Base-by-base conservation (phyloP, 2,797 vertebrate genomes). In the Parauchenoglanis ngamensis region DNA sequence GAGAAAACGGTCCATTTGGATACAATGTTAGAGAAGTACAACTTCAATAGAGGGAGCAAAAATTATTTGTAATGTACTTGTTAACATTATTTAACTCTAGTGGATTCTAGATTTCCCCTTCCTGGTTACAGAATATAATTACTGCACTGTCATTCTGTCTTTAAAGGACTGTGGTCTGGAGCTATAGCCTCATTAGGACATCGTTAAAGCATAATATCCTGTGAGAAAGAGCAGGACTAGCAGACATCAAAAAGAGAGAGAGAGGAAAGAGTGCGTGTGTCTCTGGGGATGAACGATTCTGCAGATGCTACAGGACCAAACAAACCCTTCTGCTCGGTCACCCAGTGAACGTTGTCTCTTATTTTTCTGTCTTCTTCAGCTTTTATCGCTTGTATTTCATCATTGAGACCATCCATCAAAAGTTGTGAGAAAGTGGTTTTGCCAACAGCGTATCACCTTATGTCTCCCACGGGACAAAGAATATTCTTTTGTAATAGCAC, bases 211-310 rank as follows among this genome's bases (percentile, higher is more conserved):
- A 23, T 10, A 46, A 82, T 82, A 81, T 86, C 6, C 54, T 61
- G 54, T 25, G 15, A 86, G 35, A 73, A 57, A 72, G 40, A 25
- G 56, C 56, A 73, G 40, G 28, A 46, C 31, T 54, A 31, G 28
- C 49, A 28, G 63, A 87, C 73, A 78, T 84, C 25, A 87, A 84
- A 87, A 83, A 63, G 23, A n/a, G 3, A 87, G 57, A 25, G 67
- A 67, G 67, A 49, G 46, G 10, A 73, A 61, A 70, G 54, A 70
- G 21, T 31, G 35, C 2, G 19, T 67, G 57, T 85, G 73, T 76
- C 17, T 77, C 35, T 61, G 23, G 57, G 80, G 70, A 76, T 83
- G 72, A 87, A 72, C 25, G 63, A 46, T 84, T 87, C 28, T 35
- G n/a, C 87, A 78, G 87, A 84, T 35, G 49, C 40, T 49, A 6